Evolutionary conservation across 1,140 invertebrate species (phyloP).

Genomic region (Zaprionus africanus): DNA sequence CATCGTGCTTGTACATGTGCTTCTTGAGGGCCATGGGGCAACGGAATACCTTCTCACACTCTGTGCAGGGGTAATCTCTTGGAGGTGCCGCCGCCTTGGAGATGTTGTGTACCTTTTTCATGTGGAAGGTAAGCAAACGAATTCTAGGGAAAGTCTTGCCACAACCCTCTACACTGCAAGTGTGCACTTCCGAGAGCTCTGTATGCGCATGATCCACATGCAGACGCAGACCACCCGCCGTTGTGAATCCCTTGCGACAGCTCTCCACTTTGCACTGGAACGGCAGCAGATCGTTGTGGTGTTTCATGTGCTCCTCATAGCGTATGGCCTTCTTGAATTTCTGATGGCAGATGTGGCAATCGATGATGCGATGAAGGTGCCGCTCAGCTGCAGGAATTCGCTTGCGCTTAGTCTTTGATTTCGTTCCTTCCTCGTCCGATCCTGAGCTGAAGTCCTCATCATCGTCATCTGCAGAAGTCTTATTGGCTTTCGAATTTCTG

Average conservation of each 20-base stretch:
- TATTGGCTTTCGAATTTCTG: background rate
- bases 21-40: slow-evolving; percentile 83
- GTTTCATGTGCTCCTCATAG: slow-evolving; percentile 81
- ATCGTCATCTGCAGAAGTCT: slow-evolving; percentile 21
- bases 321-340: slow-evolving; percentile 79
- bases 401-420: slow-evolving; percentile 54
- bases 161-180: slow-evolving; percentile 72
- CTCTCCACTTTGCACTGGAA: slow-evolving; percentile 76
- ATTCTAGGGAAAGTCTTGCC: slow-evolving; percentile 74
- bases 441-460: slow-evolving; percentile 32
- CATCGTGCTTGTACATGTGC: slow-evolving; percentile 86
- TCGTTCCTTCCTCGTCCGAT: slow-evolving; percentile 41
- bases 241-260: slow-evolving; percentile 78
- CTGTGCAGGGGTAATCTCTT: slow-evolving; percentile 71
- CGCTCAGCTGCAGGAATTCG: slow-evolving; percentile 61
- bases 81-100: slow-evolving; percentile 72
- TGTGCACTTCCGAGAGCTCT: slow-evolving; percentile 69
- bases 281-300: slow-evolving; percentile 76
- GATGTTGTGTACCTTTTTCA: slow-evolving; percentile 78
- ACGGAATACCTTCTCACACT: slow-evolving; percentile 79
- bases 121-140: slow-evolving; percentile 78
- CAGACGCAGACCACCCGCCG: slow-evolving; percentile 70
- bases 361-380: slow-evolving; percentile 72
- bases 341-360: slow-evolving; percentile 80
- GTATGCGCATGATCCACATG: slow-evolving; percentile 79